phyloP scores from a whole-genome alignment of 2,797 vertebrate genomes.

The Serranus cabrilla region DNA sequence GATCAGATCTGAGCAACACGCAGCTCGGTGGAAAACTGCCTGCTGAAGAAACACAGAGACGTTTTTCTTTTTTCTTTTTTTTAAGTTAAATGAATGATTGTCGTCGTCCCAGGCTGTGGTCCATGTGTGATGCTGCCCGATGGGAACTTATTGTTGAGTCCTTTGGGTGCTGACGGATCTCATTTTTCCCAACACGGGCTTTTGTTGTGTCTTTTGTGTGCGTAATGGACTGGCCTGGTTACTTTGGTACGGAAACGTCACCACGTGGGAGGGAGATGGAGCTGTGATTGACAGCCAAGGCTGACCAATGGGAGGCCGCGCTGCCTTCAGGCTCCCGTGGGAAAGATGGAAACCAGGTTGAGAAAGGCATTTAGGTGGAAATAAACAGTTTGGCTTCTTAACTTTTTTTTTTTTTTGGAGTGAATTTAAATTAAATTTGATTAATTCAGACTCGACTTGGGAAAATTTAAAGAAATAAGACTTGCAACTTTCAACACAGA shows the following conservation, averaged over 20 bases:
- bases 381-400: not conserved
- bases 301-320: conserved; percentile 63
- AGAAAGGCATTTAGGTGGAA: rapidly evolving
- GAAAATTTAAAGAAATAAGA: too few species aligned
- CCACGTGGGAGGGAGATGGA: conserved; percentile 69
- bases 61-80: conserved; percentile 27
- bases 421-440: too few species aligned
- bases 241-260: conserved; percentile 84
- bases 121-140: conserved; percentile 65
- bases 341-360: conserved; percentile 44
- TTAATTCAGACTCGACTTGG: too few species aligned
- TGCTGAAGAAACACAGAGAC: conserved; percentile 36
- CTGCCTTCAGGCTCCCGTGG: conserved; percentile 64
- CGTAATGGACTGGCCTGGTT: conserved; percentile 82
- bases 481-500: too few species aligned
- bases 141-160: conserved; percentile 66
- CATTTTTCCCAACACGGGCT: conserved; percentile 80
- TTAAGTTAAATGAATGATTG: conserved; percentile 55
- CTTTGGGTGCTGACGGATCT: conserved; percentile 69
- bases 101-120: conserved; percentile 58
- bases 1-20: conserved; percentile 69
- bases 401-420: not conserved
- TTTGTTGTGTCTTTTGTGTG: conserved; percentile 89
- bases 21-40: conserved; percentile 68
- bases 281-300: conserved; percentile 58